A percentile compares a stretch with the other conserved stretches of the same genome.
These are phyloP conservation scores for Sebastes taczanowskii DNA, from an alignment of 2,797 vertebrate genomes.

Conservation along the genomic window DNA sequence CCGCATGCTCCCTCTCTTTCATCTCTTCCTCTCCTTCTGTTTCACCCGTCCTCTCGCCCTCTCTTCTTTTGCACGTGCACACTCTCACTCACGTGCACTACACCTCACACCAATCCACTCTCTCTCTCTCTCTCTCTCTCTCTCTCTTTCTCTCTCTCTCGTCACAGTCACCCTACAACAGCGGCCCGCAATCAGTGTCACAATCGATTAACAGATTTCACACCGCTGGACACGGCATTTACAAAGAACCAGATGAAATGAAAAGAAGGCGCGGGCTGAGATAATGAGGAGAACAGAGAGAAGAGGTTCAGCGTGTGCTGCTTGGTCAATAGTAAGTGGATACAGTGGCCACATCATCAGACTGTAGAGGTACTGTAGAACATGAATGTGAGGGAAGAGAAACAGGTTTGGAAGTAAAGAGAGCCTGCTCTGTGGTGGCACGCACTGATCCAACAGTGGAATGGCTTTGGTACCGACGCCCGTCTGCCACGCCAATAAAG, in stretches of 20 bases:
- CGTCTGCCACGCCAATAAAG: constrained; percentile 15
- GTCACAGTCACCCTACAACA: constrained; percentile 3
- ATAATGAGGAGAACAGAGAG: constrained; percentile 19
- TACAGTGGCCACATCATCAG: neutral
- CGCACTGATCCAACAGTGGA: neutral
- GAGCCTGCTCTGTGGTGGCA: neutral
- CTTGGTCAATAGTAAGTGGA: neutral
- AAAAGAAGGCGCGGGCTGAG: constrained; percentile 24
- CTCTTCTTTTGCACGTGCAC: constrained; percentile 21
- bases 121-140: neutral
- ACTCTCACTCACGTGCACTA: constrained; percentile 27
- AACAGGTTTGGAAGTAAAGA: neutral
- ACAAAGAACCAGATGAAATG: constrained; percentile 43
- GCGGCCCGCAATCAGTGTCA: constrained; percentile 50
- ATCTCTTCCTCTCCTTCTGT: constrained; percentile 29
- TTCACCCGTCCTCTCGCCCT: constrained; percentile 9
- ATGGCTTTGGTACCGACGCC: neutral
- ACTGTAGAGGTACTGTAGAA: neutral
- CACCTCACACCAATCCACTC: constrained; percentile 19
- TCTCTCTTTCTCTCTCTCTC: neutral
- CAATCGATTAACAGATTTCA: constrained; percentile 64
- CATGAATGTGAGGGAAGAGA: neutral
- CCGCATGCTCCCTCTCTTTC: constrained; percentile 26
- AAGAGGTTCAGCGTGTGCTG: neutral
- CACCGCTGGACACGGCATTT: constrained; percentile 38